Conservation (phyloP, 2,797 vertebrate species). For the Mastacembelus armatus region DNA sequence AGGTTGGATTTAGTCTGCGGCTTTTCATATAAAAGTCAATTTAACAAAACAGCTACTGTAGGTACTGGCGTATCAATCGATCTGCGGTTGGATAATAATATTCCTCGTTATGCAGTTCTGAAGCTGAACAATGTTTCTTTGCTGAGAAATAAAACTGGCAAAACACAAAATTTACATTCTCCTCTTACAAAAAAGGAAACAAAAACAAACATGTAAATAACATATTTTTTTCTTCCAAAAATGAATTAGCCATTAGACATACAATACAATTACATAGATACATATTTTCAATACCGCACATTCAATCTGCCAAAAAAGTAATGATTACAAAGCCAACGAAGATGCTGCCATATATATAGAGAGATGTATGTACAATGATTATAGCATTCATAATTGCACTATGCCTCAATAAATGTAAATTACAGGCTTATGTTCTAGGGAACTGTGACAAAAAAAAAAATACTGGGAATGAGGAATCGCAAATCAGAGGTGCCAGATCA, state of each 20-base stretch:
- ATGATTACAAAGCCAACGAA: slow-evolving; percentile 96
- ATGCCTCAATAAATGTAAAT: slow-evolving; percentile 90
- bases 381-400: slow-evolving; percentile 95
- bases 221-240: slow-evolving; percentile 84
- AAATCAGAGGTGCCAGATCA: slow-evolving; percentile 69
- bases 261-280: slow-evolving; percentile 97
- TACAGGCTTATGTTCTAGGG: slow-evolving; percentile 86
- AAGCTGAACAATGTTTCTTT: slow-evolving; percentile 85
- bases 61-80: slow-evolving; percentile 77
- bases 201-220: slow-evolving; percentile 73
- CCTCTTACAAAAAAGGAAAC: slow-evolving; percentile 67
- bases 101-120: slow-evolving; percentile 80
- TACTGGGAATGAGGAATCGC: slow-evolving; percentile 57
- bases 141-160: slow-evolving; percentile 87
- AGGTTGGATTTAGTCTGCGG: slow-evolving; percentile 52
- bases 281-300: slow-evolving; percentile 95
- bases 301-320: slow-evolving; percentile 94
- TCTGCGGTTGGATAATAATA: slow-evolving; percentile 72
- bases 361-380: slow-evolving; percentile 93
- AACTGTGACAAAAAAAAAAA: slow-evolving; percentile 72
- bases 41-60: slow-evolving; percentile 52
- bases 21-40: slow-evolving; percentile 61
- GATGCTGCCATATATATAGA: slow-evolving; percentile 87
- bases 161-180: slow-evolving; percentile 88
- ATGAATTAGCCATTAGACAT: slow-evolving; percentile 92